Evolutionary conservation across 2,113 vertebrate species (phyloP).

Genomic region (Scytalopus superciliaris): DNA sequence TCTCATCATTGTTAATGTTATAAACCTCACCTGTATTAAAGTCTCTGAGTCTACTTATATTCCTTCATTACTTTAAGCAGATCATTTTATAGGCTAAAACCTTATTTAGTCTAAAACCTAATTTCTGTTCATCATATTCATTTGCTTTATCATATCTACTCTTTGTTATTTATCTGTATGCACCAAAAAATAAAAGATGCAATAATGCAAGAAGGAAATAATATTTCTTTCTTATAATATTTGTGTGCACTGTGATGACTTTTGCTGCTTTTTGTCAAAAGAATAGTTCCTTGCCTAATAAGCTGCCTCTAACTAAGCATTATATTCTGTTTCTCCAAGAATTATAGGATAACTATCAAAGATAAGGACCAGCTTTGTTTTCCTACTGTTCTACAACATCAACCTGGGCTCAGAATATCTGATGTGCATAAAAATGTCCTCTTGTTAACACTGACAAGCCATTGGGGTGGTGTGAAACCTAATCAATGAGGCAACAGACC

Average conservation of each 20-base stretch:
- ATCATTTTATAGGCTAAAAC: neutral
- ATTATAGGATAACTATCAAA: neutral
- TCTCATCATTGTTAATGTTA: neutral
- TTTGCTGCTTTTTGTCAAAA: neutral
- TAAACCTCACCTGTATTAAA: neutral
- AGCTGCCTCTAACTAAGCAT: neutral
- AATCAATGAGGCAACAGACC: constrained; percentile 3
- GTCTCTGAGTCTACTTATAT: neutral
- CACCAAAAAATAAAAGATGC: neutral
- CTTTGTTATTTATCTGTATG: neutral
- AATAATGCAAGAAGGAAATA: neutral
- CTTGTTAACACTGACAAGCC: neutral
- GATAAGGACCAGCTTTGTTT: neutral
- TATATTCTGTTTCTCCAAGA: neutral
- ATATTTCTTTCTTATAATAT: neutral
- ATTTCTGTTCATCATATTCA: neutral
- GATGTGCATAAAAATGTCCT: neutral
- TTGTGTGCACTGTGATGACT: neutral
- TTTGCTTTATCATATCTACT: neutral
- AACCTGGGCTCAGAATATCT: neutral
- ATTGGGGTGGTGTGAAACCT: neutral
- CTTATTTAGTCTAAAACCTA: neutral
- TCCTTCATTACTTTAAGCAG: neutral
- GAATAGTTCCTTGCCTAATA: neutral
- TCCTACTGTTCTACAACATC: neutral